Base-by-base conservation (phyloP, 2,113 vertebrate genomes). In the Epinephelus fuscoguttatus region DNA sequence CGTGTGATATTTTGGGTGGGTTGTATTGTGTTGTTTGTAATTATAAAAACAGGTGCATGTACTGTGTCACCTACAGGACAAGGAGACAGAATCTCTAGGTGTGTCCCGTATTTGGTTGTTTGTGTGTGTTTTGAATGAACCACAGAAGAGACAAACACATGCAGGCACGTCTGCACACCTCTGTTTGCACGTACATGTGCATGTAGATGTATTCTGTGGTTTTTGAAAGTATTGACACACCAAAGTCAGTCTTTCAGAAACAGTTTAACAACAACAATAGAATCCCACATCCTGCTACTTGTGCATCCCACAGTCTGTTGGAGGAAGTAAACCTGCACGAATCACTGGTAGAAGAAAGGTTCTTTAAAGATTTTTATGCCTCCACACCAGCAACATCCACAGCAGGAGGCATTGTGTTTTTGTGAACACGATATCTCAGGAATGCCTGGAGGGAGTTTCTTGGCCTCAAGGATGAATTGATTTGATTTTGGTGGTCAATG, bases 251-350 rank as follows among this genome's bases (percentile, higher is more conserved):
- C 6, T 62, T 49, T 78, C 14, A 78, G 30, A 52, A 52, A 45
- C 30, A 27, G 45, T 60, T 1, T 37, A 0, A 0, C 13, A 23
- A 4, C 25, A 23, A 59, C 21, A 82, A 30, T 73, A 47, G 17
- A 8, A 53, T 53, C 40, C 37, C 77, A 70, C 75, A 75, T 60
- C 55, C 78, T 83, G 68, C 27, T 68, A 42, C 73, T 62, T 70
- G 23, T 70, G 52, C 68, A 57, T 67, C 59, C 57, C 55, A 4
- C 23, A n/a, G 47, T 60, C 18, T 37, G 12, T 17, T 55, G 13
- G 55, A n/a, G 75, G 70, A 84, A 72, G 70, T 73, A 4, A 27
- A 40, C 13, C 10, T 40, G 2, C 27, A 17, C 37, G 21, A 47
- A 17, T 53, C 8, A 21, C 7, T 67, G 7, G 40, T 17, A 37